These are phyloP conservation scores for Coelopa pilipes DNA, from an alignment of 2,888 invertebrate species.

Conservation along the genomic window DNA sequence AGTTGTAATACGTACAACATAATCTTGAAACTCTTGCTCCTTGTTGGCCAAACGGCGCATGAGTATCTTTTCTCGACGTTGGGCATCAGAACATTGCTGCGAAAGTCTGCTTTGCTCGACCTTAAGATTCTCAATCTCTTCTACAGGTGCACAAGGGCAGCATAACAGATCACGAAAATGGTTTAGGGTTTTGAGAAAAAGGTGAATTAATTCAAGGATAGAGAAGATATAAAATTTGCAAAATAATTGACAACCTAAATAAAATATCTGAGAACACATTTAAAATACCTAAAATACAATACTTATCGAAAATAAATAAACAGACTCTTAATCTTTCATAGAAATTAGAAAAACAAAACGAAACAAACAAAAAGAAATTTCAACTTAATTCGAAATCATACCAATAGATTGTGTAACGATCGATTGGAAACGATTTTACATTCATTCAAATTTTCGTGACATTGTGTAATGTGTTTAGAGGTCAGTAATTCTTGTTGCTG, in stretches of 20 bases:
- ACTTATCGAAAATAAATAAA: slow-evolving; percentile 20
- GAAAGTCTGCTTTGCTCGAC: slow-evolving; percentile 83
- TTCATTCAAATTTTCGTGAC: slow-evolving; percentile 57
- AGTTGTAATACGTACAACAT: slow-evolving; percentile 78
- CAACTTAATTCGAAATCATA: slow-evolving; percentile 67
- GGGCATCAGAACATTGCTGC: slow-evolving; percentile 85
- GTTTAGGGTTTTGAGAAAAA: neutral
- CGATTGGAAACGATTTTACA: slow-evolving; percentile 52
- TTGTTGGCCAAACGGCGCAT: slow-evolving; percentile 92
- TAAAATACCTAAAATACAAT: slow-evolving; percentile 20
- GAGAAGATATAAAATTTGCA: neutral
- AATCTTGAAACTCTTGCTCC: slow-evolving; percentile 97
- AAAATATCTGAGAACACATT: neutral
- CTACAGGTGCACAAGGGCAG: slow-evolving; percentile 49
- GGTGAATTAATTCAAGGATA: neutral
- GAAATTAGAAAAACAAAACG: slow-evolving; percentile 23
- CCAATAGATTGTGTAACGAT: slow-evolving; percentile 56
- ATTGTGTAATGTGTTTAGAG: slow-evolving; percentile 39
- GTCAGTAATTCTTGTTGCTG: slow-evolving; percentile 41
- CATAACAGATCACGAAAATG: neutral
- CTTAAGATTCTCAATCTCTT: slow-evolving; percentile 65
- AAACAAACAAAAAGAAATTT: slow-evolving; percentile 22
- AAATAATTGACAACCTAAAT: slow-evolving; percentile 10
- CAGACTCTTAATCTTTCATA: neutral
- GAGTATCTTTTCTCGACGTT: slow-evolving; percentile 90